Percentiles rank a stretch among this genome's conserved stretches.
Conservation (phyloP, 1,140 invertebrate genomes). For the Drosophila asahinai region DNA sequence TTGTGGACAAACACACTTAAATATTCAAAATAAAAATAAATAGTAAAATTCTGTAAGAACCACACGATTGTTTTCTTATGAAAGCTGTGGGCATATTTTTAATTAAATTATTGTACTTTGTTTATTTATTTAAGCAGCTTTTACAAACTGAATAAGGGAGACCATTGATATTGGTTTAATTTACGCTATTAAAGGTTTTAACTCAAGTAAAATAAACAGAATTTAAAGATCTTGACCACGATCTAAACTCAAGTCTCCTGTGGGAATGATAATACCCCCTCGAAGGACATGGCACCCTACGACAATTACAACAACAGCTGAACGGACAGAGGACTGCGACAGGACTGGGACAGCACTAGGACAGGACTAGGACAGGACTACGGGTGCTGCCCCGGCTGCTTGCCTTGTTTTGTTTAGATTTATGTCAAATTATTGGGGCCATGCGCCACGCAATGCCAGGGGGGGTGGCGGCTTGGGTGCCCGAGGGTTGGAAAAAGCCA, state of each 20-base stretch:
- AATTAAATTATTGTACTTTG: neutral
- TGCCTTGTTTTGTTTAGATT: slow-evolving; percentile 80
- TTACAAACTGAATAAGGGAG: neutral
- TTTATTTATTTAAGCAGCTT: neutral
- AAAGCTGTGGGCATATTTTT: neutral
- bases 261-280: neutral
- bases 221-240: no score
- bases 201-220: neutral
- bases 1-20: neutral
- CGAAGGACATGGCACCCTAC: slow-evolving; percentile 13
- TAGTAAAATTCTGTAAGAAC: neutral
- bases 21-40: neutral
- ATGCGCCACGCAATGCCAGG: slow-evolving; percentile 9
- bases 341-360: neutral
- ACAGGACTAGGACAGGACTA: slow-evolving; percentile 14
- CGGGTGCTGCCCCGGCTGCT: slow-evolving; percentile 22
- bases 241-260: neutral
- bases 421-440: slow-evolving; percentile 75
- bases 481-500: neutral
- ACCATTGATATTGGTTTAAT: neutral
- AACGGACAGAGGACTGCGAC: slow-evolving; percentile 38
- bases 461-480: neutral
- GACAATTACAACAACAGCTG: slow-evolving; percentile 47
- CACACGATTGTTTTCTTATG: neutral
- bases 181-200: neutral